Evolutionary conservation across 2,113 vertebrate genomes (phyloP).

Genomic region (Apteryx mantelli): DNA sequence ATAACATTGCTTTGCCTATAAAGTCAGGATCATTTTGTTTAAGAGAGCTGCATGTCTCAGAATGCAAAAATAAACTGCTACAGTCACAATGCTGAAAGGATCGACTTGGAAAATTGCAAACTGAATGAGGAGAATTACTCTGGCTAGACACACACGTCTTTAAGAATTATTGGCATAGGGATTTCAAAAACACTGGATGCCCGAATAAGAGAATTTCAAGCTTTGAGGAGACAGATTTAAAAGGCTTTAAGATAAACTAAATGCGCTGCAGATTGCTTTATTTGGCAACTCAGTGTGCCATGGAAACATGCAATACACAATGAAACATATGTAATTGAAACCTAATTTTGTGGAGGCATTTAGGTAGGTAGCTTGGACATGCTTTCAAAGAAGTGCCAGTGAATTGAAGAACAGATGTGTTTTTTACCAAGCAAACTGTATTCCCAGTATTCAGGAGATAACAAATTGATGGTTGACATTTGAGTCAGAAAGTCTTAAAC

Average conservation of each 20-base stretch:
- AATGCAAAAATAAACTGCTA: constrained; percentile 57
- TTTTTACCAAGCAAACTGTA: constrained; percentile 2
- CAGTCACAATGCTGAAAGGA: constrained; percentile 68
- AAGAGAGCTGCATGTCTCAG: constrained; percentile 34
- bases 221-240: constrained; percentile 61
- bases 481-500: constrained; percentile 20
- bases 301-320: constrained; percentile 51
- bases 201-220: constrained; percentile 58
- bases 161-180: constrained; percentile 68
- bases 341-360: constrained; percentile 43
- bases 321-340: constrained; percentile 63
- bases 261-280: constrained; percentile 60
- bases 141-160: constrained; percentile 72
- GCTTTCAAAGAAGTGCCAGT: constrained; percentile 31
- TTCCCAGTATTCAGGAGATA: constrained; percentile 9
- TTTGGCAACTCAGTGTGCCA: constrained; percentile 53
- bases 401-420: constrained; percentile 42
- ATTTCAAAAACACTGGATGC: constrained; percentile 53
- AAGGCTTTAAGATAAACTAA: constrained; percentile 69
- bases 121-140: constrained; percentile 71
- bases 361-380: constrained; percentile 33
- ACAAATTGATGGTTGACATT: neutral
- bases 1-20: neutral
- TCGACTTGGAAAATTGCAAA: constrained; percentile 69
- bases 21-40: constrained; percentile 28